These are phyloP conservation scores for Lamellibrachia satsuma DNA, from an alignment of 2,888 invertebrate genomes.

Conservation along the genomic window DNA sequence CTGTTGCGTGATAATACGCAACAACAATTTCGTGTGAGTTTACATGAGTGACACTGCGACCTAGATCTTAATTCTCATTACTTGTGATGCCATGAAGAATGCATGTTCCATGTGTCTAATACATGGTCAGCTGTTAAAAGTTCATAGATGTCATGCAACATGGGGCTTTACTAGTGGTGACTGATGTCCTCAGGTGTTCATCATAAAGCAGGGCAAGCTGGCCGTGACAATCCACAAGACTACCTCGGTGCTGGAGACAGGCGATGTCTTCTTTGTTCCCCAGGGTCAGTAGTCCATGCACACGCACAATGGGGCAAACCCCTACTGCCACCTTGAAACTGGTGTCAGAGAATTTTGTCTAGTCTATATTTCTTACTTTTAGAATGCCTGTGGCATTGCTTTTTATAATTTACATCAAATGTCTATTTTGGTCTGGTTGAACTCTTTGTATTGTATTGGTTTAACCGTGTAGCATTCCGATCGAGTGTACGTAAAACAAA, in stretches of 20 bases:
- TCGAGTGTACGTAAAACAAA: too few relatives aligned
- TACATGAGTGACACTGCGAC: too few relatives aligned
- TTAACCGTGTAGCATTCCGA: too few relatives aligned
- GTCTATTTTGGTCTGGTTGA: too few relatives aligned
- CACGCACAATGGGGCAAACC: neutral
- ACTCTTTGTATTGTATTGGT: too few relatives aligned
- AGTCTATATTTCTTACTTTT: neutral
- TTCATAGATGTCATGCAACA: neutral
- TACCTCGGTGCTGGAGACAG: slow-evolving; percentile 49
- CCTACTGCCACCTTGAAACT: neutral
- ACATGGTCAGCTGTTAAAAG: neutral
- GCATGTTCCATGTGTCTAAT: too few relatives aligned
- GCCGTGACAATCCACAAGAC: slow-evolving; percentile 55
- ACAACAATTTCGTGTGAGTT: too few relatives aligned
- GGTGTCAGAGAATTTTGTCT: neutral
- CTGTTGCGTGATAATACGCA: too few relatives aligned
- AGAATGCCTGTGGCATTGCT: neutral
- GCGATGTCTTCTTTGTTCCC: slow-evolving; percentile 56
- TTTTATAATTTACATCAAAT: too few relatives aligned
- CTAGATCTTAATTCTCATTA: too few relatives aligned
- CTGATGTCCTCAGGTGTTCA: slow-evolving; percentile 47
- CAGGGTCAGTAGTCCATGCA: slow-evolving; percentile 44
- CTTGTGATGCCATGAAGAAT: too few relatives aligned
- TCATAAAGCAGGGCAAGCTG: slow-evolving; percentile 52
- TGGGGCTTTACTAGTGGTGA: neutral